Base-by-base conservation (phyloP, 2,113 vertebrate species). In the Calidris pygmaea region DNA sequence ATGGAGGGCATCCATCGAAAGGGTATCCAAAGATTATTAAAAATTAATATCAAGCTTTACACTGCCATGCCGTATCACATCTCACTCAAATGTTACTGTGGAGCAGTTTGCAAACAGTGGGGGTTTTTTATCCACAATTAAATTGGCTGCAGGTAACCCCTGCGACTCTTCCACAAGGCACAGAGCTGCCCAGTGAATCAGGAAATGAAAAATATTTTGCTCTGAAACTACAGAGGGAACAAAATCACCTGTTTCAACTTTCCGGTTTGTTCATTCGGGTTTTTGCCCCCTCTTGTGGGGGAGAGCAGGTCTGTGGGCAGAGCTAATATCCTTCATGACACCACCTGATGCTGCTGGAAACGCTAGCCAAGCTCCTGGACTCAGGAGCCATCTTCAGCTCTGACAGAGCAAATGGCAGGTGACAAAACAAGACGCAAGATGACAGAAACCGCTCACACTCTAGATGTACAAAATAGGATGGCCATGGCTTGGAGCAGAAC, bases 181-280 rank as follows among this genome's bases (percentile, higher is more conserved):
- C 47, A 35, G 27, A 0, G 1, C 56, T 53, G 32, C 72, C 39
- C 45, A 27, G 6, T 0, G 0, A 0, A 10, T 14, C 50, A 34
- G 32, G 18, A 70, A 55, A 45, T 4, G 4, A 43, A 76, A 73
- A 67, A 12, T 37, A 27, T 5, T 27, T 72, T 32, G 26, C 55
- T 30, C 22, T 48, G 30, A 68, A 88, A 58, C 48, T 32, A 30
- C 41, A 53, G n/a, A 37, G 4, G 24, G 7, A 67, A 53, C 19
- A 67, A 85, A 88, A 43, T 23, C 77, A 56, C 18, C 53, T 23
- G 9, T n/a, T 74, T n/a, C 56, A 37, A 12, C 17, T n/a, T 70
- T 12, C 39, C 34, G 15, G 1, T 8, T 32, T 26, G 27, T 8
- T 73, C 21, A 21, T 14, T 65, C 43, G 13, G 19, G 14, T 3